Conservation (phyloP, 1,140 invertebrate species). For the Parapsyche elsis region DNA sequence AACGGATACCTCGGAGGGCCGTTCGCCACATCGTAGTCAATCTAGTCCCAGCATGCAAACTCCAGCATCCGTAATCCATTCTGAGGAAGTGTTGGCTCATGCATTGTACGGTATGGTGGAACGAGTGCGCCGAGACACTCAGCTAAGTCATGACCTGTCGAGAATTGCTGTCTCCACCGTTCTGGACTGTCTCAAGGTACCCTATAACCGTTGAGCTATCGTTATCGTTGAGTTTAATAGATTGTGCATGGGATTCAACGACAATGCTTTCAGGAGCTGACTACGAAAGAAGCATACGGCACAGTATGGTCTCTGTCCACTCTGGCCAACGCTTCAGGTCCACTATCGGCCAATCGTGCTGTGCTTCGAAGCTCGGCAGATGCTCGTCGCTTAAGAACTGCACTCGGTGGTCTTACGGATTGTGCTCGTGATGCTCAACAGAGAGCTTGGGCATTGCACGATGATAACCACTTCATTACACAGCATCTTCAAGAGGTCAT, state of each 20-base stretch:
- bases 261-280: constrained; percentile 40
- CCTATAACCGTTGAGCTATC: constrained; percentile 58
- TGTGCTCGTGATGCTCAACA: constrained; percentile 95
- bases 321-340: constrained; percentile 60
- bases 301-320: constrained; percentile 47
- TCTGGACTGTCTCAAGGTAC: constrained; percentile 71
- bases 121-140: constrained; percentile 82
- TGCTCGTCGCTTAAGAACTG: constrained; percentile 80
- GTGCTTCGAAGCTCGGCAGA: constrained; percentile 77
- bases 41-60: constrained; percentile 61
- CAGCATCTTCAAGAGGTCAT: constrained; percentile 85
- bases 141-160: constrained; percentile 88
- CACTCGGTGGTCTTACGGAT: constrained; percentile 83
- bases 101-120: constrained; percentile 81
- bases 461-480: constrained; percentile 88
- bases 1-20: not conserved
- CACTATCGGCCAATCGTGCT: constrained; percentile 71
- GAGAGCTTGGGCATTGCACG: constrained; percentile 91
- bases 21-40: constrained; percentile 61
- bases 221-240: constrained; percentile 49
- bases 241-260: constrained; percentile 54
- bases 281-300: constrained; percentile 34
- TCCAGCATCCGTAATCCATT: constrained; percentile 62
- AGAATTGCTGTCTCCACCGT: constrained; percentile 85
- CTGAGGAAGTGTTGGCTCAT: constrained; percentile 60